Evolutionary conservation across 2,888 invertebrate genomes (phyloP), one percentile per base, ranked within the genome.

Genomic region (Fragum fragum): DNA sequence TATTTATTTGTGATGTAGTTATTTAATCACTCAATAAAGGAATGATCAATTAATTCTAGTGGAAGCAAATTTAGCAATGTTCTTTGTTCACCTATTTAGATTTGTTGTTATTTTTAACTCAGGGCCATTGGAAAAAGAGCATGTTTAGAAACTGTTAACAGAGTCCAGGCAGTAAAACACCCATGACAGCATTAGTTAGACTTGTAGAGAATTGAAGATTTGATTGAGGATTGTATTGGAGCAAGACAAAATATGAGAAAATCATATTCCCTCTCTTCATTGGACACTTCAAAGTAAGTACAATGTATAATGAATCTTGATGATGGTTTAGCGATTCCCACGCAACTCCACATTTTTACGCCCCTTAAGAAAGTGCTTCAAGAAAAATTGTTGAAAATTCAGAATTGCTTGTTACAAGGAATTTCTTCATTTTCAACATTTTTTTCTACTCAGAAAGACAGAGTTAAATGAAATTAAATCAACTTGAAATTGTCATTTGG

Each of bases 201-300:
- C n/a, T n/a, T 36, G 32, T 36, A 36, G 9, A 36, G 32, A 9
- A 9, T 36, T 36, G 9, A 9, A 36, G 32, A 6, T 36, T 36
- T 6, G 32, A 36, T 9, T 36, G 32, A 9, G 32, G 32, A 36
- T 36, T 36, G 9, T 6, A 36, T 36, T 9, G 23, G 0, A 53
- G 3, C n/a, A 53, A 53, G 7, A 53, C 59, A 26, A 26, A 63
- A 18, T 3, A 63, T 63, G 63, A 63, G 36, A n/a, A 63, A 63
- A 32, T 29, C 63, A n/a, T 63, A 63, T 16, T 63, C 36, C n/a
- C 32, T 63, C 1, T 63, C 36, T n/a, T 36, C 32, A 9, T 28
- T 63, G n/a, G 63, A 63, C 14, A 63, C 63, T 9, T 63, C 63
- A 32, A 63, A 63, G 63, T 63, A 63, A 63, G 63, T n/a, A n/a